Base-by-base conservation (phyloP, 1,140 invertebrate species). In the Eupeodes corollae region DNA sequence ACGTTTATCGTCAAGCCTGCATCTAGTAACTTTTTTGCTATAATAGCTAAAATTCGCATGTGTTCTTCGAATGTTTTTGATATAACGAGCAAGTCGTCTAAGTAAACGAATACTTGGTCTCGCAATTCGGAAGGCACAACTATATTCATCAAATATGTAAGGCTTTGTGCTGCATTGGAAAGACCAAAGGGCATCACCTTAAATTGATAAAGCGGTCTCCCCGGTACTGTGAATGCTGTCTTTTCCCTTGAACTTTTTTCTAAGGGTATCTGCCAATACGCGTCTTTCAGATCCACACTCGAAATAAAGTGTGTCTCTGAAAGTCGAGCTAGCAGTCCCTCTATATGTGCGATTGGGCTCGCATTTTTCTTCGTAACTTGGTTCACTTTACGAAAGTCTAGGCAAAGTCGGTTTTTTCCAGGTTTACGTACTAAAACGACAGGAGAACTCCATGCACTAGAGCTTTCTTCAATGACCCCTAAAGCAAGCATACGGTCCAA, bases 191-290 rank as follows among this genome's bases (percentile, higher is more conserved):
- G 67, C 62, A 73, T 67, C 2, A 63, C 56, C 16, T 46, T 56
- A 49, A 70, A 75, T 38, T 63, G 59, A 47, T 57, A 70, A 15
- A 70, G 50, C 2, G 65, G 63, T 42, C 59, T 56, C 35, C 62
- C 61, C 15, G 63, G 64, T 2, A 70, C 67, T 3, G 66, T 63
- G 52, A 73, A 72, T 3, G 68, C 70, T 1, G 73, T 75, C 34
- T 69, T 70, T 31, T 57, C 47, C 42, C 49, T 48, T 15, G 51
- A 58, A 10, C 47, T 42, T 13, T 53, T 16, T 1, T 48, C 49
- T 6, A 72, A 16, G 0, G 54, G 55, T 6, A 70, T 56, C 47
- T 72, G 62, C 56, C 57, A 62, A 42, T 57, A 67, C 0, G 57
- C 62, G 40, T 57, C 51, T 42, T 59, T 61, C n/a, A 68, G 44